Percentiles rank a stretch among this genome's conserved stretches.
phyloP scores from a whole-genome alignment of 2,888 invertebrate species.

The Athalia cordata region DNA sequence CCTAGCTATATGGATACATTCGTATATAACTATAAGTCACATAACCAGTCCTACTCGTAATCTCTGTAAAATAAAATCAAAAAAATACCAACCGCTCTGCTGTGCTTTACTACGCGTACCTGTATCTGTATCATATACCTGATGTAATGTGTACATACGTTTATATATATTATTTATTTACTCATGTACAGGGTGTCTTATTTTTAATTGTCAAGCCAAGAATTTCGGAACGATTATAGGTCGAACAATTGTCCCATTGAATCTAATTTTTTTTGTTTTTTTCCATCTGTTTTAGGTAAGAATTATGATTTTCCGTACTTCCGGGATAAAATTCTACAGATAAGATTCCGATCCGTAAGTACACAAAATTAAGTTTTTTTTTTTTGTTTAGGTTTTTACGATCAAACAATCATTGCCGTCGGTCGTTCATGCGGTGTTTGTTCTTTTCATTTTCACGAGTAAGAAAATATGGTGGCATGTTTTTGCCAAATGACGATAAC shows the following conservation, averaged over 20 bases:
- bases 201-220: not conserved
- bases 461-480: not conserved
- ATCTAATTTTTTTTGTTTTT: not conserved
- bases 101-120: conserved; percentile 14
- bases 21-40: conserved; percentile 54
- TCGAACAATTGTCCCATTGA: not conserved
- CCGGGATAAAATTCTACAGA: no score
- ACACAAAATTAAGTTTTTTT: no score
- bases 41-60: conserved; percentile 52
- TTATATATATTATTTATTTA: not conserved
- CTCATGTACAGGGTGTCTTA: not conserved
- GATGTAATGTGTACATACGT: not conserved
- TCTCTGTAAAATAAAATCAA: conserved; percentile 45
- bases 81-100: conserved; percentile 27
- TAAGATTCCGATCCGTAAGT: no score
- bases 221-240: no score
- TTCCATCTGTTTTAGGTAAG: conserved; percentile 11
- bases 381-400: not conserved
- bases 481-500: conserved; percentile 26
- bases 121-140: not conserved
- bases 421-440: not conserved
- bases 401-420: not conserved
- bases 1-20: conserved; percentile 11
- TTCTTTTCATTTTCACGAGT: not conserved
- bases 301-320: not conserved